These are phyloP conservation scores for Dryas iulia DNA, from an alignment of 1,140 invertebrate species.

Conservation along the genomic window DNA sequence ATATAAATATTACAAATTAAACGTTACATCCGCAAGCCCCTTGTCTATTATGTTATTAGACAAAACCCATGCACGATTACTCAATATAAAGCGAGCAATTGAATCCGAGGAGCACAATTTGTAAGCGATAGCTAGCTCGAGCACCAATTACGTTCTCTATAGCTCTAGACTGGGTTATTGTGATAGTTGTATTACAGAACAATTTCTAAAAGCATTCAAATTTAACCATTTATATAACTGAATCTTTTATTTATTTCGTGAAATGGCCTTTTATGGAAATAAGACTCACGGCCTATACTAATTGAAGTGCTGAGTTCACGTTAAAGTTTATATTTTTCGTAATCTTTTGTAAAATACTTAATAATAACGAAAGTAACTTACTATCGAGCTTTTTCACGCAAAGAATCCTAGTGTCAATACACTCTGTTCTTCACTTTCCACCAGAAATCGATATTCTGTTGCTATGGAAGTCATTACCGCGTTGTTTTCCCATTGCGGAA, in stretches of 20 bases:
- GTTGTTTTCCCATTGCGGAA: too few relatives aligned
- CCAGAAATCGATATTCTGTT: too few relatives aligned
- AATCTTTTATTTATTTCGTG: slow-evolving; percentile 1
- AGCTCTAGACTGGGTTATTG: slow-evolving; percentile 29
- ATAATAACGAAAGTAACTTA: too few relatives aligned
- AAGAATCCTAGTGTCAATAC: too few relatives aligned
- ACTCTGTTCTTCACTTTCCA: too few relatives aligned
- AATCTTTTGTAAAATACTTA: too few relatives aligned
- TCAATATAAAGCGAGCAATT: slow-evolving; percentile 32
- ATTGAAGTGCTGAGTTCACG: not conserved
- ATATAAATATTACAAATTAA: not conserved
- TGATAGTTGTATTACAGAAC: slow-evolving; percentile 29
- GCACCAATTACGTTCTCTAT: slow-evolving; percentile 37
- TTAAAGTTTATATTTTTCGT: not conserved
- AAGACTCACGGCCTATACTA: not conserved
- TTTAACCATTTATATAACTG: slow-evolving; percentile 21
- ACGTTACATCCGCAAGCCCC: not conserved
- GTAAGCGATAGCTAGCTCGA: slow-evolving; percentile 37
- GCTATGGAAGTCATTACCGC: too few relatives aligned
- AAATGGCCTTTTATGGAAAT: not conserved
- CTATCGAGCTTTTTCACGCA: too few relatives aligned
- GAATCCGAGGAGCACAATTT: slow-evolving; percentile 32
- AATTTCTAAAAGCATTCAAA: slow-evolving; percentile 28
- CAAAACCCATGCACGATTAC: slow-evolving; percentile 35
- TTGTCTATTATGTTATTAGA: slow-evolving; percentile 28